These are phyloP conservation scores for Champsocephalus gunnari DNA, from an alignment of 2,797 vertebrate species.

Conservation along the genomic window DNA sequence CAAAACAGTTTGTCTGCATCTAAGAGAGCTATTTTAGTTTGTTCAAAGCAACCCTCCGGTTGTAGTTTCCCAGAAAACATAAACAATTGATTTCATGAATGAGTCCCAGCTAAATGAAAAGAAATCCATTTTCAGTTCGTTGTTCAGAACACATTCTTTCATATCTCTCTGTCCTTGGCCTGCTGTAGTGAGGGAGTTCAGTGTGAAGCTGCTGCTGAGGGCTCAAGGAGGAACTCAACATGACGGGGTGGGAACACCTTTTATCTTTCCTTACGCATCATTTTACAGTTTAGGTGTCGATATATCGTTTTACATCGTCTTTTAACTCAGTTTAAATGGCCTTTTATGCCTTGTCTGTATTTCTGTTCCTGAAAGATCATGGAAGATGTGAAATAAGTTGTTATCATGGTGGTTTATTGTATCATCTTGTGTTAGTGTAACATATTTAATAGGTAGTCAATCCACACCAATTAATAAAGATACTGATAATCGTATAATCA, in stretches of 20 bases:
- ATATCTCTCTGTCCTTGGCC: slow-evolving; percentile 20
- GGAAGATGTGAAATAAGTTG: neutral
- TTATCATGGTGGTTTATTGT: neutral
- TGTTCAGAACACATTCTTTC: slow-evolving; percentile 39
- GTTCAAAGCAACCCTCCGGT: slow-evolving; percentile 17
- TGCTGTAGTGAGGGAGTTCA: slow-evolving; percentile 6
- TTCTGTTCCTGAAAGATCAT: neutral
- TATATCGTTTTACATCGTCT: neutral
- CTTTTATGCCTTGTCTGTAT: neutral
- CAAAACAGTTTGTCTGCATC: slow-evolving; percentile 24
- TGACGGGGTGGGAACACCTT: neutral
- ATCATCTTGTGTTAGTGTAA: neutral
- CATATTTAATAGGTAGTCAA: neutral
- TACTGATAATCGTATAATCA: too few relatives aligned
- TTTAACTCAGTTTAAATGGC: neutral
- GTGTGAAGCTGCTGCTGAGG: slow-evolving; percentile 4
- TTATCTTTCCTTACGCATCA: neutral
- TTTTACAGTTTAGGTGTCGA: neutral
- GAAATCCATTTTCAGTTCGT: slow-evolving; percentile 30
- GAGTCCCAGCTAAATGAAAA: slow-evolving; percentile 26
- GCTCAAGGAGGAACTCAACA: neutral
- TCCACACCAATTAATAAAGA: neutral
- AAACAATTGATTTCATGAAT: slow-evolving; percentile 9
- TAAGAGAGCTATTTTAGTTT: slow-evolving; percentile 24
- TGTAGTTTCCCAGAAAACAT: slow-evolving; percentile 28